Base-by-base conservation (phyloP, 2,113 vertebrate genomes). In the Crotalus horridus region DNA sequence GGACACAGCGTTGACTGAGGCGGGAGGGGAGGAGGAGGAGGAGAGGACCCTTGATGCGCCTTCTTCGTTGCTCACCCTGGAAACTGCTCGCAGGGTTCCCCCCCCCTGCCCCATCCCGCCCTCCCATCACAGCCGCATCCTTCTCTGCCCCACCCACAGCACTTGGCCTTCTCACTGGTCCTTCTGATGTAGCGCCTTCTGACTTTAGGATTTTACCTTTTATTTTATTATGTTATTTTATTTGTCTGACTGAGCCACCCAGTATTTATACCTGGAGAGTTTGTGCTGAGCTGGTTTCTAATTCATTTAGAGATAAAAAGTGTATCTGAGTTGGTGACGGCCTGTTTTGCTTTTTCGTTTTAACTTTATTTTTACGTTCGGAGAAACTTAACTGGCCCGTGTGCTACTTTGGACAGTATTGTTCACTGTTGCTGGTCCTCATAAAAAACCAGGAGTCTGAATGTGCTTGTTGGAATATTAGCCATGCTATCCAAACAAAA, bases 241-340 rank as follows among this genome's bases (percentile, higher is more conserved):
- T 95, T 96, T 96, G 96, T 97, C 96, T 96, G 95, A 96, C 97
- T 97, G 97, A 97, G 97, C 97, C 97, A 97, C 96, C 97, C 97
- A 56, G 96, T 97, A 94, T 98, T 97, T 97, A 96, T 98, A 97
- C 97, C 96, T 96, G 97, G 96, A 97, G 97, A 97, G 96, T 97
- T 96, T 98, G 96, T 97, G 97, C 97, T 98, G 97, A 97, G 97
- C 97, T 98, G 97, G 97, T 97, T 97, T 98, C 97, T 98, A 97
- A 81, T 96, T 97, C 96, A 96, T 97, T 97, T 97, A 97, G 96
- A 96, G 96, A 97, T 97, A 97, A 96, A 97, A 97, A 54, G 95
- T 94, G 97, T 96, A 88, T 97, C 95, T 96, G 94, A 95, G 95
- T 95, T 97, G 97, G 96, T 96, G 95, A 97, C 97, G 96, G 95